Evolutionary conservation across 2,797 vertebrate species (phyloP).

Genomic region (Danionella dracula): DNA sequence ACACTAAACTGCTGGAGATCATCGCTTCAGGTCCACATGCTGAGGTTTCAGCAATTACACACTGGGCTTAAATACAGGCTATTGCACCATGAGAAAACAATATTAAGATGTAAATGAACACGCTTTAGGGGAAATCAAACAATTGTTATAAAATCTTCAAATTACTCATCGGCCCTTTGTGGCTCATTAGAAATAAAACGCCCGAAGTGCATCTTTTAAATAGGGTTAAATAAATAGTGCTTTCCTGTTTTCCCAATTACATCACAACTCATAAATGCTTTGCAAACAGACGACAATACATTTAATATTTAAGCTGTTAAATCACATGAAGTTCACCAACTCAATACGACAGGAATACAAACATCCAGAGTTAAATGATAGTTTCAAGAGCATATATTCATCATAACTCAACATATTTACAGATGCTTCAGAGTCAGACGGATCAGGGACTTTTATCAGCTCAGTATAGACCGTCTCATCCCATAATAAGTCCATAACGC

Average conservation of each 20-base stretch:
- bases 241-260: constrained; percentile 4
- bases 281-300: constrained; percentile 45
- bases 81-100: constrained; percentile 19
- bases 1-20: background rate
- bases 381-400: constrained; percentile 42
- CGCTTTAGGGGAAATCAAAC: background rate
- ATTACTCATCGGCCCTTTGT: too few species aligned
- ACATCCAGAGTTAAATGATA: constrained; percentile 50
- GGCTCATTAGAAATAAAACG: too few species aligned
- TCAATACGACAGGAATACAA: constrained; percentile 49
- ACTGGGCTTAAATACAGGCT: background rate
- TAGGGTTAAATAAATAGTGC: constrained; percentile 32
- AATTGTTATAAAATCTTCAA: too few species aligned
- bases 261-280: constrained; percentile 39
- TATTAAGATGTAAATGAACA: background rate
- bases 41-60: constrained; percentile 7
- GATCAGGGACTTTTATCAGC: constrained; percentile 18
- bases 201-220: background rate
- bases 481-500: constrained; percentile 1
- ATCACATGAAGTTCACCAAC: constrained; percentile 44
- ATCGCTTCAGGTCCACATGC: background rate
- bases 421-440: background rate
- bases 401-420: constrained; percentile 23
- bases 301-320: constrained; percentile 44
- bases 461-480: constrained; percentile 24